phyloP scores from a whole-genome alignment of 1,140 invertebrate genomes.

The Chrysomallon squamiferum region DNA sequence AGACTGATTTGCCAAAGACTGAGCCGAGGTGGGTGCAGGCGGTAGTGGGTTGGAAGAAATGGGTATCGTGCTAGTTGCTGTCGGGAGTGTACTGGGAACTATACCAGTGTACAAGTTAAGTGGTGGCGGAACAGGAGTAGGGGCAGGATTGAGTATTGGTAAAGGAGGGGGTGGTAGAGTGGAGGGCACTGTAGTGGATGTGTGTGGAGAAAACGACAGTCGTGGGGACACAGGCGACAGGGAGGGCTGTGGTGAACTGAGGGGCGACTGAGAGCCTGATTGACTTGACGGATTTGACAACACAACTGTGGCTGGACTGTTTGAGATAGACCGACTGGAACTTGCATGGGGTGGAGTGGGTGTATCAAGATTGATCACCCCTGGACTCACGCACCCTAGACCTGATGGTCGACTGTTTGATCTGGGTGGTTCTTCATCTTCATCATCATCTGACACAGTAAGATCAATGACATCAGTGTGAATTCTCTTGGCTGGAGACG shows the following conservation, averaged over 20 bases:
- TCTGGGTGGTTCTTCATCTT: conserved; percentile 36
- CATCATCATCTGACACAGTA: conserved; percentile 54
- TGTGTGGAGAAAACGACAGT: conserved; percentile 14
- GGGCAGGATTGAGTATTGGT: not conserved
- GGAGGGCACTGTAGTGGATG: not conserved
- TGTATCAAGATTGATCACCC: conserved; percentile 54
- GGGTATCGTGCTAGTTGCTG: conserved; percentile 16
- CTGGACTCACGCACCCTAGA: conserved; percentile 36
- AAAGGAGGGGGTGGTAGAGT: not conserved
- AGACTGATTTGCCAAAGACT: conserved; percentile 17
- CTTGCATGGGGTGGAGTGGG: conserved; percentile 40
- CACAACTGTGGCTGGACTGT: conserved; percentile 9
- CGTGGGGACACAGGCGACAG: conserved; percentile 24
- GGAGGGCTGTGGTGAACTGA: conserved; percentile 32
- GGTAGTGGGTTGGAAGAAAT: conserved; percentile 11
- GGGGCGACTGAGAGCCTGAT: conserved; percentile 34
- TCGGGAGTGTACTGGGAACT: conserved; percentile 19
- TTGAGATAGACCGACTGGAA: conserved; percentile 29
- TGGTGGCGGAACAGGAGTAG: conserved; percentile 13
- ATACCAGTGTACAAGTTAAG: conserved; percentile 16
- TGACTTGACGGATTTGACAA: conserved; percentile 9
- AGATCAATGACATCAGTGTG: conserved; percentile 55
- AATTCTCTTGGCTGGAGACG: conserved; percentile 47
- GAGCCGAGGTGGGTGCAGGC: conserved; percentile 7
- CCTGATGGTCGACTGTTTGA: conserved; percentile 17